These are phyloP conservation scores for Conger conger DNA, from an alignment of 2,113 vertebrate genomes.

Conservation along the genomic window DNA sequence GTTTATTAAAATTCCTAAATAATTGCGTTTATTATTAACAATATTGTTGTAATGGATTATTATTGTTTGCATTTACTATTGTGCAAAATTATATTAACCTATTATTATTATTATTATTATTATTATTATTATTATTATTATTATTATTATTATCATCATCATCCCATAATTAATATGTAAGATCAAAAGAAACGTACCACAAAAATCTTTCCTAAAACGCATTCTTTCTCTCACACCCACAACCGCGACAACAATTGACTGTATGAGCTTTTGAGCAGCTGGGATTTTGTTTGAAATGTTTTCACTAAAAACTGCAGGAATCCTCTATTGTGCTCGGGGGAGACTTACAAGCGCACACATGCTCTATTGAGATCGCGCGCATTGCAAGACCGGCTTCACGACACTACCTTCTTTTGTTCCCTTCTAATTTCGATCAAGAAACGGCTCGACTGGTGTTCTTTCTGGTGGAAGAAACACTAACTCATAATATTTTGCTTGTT, in stretches of 20 bases:
- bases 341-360: constrained; percentile 56
- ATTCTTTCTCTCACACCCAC: constrained; percentile 32
- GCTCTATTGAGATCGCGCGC: constrained; percentile 65
- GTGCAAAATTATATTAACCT: too few relatives aligned
- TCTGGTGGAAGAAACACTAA: constrained; percentile 64
- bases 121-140: too few relatives aligned
- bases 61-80: too few relatives aligned
- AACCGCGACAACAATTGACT: constrained; percentile 61
- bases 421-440: constrained; percentile 71
- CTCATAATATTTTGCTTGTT: constrained; percentile 69
- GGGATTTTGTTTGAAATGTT: constrained; percentile 69
- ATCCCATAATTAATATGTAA: not conserved
- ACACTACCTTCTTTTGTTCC: constrained; percentile 68
- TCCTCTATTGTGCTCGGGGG: constrained; percentile 66
- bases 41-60: too few relatives aligned
- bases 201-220: not conserved
- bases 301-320: constrained; percentile 70
- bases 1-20: too few relatives aligned
- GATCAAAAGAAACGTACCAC: not conserved
- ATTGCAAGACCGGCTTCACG: constrained; percentile 57
- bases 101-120: too few relatives aligned
- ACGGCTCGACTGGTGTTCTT: constrained; percentile 69
- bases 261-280: constrained; percentile 55
- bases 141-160: not conserved
- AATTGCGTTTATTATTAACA: too few relatives aligned